These are phyloP conservation scores for Drosophila leonis DNA, from an alignment of 2,888 invertebrate genomes.

Conservation along the genomic window DNA sequence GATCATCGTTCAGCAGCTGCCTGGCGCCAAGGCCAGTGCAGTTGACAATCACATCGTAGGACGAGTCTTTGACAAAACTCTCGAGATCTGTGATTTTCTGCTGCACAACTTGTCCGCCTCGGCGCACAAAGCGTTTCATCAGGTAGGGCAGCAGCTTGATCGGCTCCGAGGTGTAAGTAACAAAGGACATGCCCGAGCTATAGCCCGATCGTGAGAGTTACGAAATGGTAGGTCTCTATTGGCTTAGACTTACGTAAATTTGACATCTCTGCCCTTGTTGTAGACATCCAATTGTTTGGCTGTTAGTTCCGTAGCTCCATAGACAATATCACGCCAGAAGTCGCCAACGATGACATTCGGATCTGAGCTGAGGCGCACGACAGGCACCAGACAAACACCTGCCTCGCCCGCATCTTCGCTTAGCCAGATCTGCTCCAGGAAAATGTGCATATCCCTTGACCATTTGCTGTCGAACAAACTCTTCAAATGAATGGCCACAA, in stretches of 20 bases:
- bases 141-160: slow-evolving; percentile 89
- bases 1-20: slow-evolving; percentile 88
- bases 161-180: slow-evolving; percentile 90
- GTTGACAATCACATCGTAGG: slow-evolving; percentile 91
- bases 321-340: slow-evolving; percentile 74
- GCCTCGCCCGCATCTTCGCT: slow-evolving; percentile 86
- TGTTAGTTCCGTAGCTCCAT: slow-evolving; percentile 58
- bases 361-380: slow-evolving; percentile 84
- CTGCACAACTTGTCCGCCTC: slow-evolving; percentile 87
- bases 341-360: slow-evolving; percentile 68
- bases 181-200: slow-evolving; percentile 88
- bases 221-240: too few species aligned
- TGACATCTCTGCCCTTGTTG: slow-evolving; percentile 74
- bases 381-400: slow-evolving; percentile 86
- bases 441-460: slow-evolving; percentile 88
- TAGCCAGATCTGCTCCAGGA: slow-evolving; percentile 88
- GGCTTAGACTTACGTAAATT: slow-evolving; percentile 57
- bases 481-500: fast-evolving
- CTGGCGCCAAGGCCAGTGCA: slow-evolving; percentile 90
- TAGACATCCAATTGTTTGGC: slow-evolving; percentile 80
- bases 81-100: slow-evolving; percentile 87
- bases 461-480: slow-evolving; percentile 86
- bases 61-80: slow-evolving; percentile 83
- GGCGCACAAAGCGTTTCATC: slow-evolving; percentile 87
- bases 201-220: neutral